Percentiles rank a stretch among this genome's conserved stretches.
phyloP scores from a whole-genome alignment of 2,888 invertebrate species.

The Ophion ellenae region DNA sequence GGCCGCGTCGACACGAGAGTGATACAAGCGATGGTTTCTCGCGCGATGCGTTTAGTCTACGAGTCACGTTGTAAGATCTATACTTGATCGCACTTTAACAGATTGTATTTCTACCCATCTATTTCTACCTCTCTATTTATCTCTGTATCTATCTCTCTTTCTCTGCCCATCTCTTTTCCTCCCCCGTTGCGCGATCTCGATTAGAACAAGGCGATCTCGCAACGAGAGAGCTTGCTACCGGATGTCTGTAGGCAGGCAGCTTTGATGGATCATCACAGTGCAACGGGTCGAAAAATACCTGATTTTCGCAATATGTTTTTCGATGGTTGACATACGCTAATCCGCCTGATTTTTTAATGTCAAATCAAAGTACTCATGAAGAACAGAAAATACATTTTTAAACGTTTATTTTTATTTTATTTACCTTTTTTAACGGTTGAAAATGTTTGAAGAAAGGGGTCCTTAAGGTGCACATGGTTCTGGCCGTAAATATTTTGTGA shows the following conservation, averaged over 20 bases:
- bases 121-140: not conserved
- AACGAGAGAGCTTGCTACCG: conserved; percentile 56
- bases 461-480: too few relatives aligned
- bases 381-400: too few relatives aligned
- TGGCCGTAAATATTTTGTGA: too few relatives aligned
- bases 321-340: too few relatives aligned
- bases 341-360: too few relatives aligned
- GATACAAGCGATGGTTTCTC: conserved; percentile 55
- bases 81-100: conserved; percentile 47
- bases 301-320: too few relatives aligned
- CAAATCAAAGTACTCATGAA: too few relatives aligned
- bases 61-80: conserved; percentile 51
- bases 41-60: conserved; percentile 60
- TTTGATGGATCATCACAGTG: too few relatives aligned
- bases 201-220: conserved; percentile 60
- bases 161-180: conserved; percentile 3
- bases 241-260: conserved; percentile 36
- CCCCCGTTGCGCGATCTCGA: conserved; percentile 38
- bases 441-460: too few relatives aligned
- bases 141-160: conserved; percentile 18
- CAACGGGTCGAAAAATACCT: too few relatives aligned
- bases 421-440: too few relatives aligned
- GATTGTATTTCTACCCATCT: conserved; percentile 22
- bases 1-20: conserved; percentile 43
- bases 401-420: too few relatives aligned